Conservation (phyloP, 2,797 vertebrate species). For the Cynodonichthys magdalenae region DNA sequence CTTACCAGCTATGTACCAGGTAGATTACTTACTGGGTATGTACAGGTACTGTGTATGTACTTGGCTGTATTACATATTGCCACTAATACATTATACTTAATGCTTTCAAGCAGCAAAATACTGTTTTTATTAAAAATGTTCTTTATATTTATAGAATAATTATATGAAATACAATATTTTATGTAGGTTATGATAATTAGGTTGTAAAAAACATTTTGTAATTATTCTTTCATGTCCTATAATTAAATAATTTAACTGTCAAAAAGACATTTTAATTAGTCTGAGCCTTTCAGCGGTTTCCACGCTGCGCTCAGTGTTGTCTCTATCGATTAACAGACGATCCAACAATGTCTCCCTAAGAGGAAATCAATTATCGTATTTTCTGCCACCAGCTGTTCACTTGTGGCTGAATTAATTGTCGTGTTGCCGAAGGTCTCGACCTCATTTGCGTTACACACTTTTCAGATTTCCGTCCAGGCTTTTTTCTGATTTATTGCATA, state of each 20-base stretch:
- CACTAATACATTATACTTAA: too few species aligned
- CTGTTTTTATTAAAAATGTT: too few species aligned
- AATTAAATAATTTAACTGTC: slow-evolving; percentile 26
- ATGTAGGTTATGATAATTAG: too few species aligned
- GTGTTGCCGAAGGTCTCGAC: slow-evolving; percentile 43
- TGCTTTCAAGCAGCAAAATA: too few species aligned
- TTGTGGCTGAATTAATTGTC: slow-evolving; percentile 61
- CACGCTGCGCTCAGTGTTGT: slow-evolving; percentile 59
- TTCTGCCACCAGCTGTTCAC: slow-evolving; percentile 58
- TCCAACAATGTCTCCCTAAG: slow-evolving; percentile 20
- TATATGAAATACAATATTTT: too few species aligned
- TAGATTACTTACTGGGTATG: too few species aligned
- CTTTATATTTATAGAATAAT: too few species aligned
- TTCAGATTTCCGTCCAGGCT: slow-evolving; percentile 41
- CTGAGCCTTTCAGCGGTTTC: slow-evolving; percentile 48
- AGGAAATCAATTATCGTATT: slow-evolving; percentile 59
- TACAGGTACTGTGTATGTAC: too few species aligned
- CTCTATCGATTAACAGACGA: slow-evolving; percentile 58
- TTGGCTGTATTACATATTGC: too few species aligned
- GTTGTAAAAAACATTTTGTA: not conserved
- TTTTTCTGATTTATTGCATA: too few species aligned
- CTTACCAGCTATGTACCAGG: too few species aligned
- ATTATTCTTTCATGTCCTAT: not conserved
- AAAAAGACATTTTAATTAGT: slow-evolving; percentile 31
- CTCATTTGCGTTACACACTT: slow-evolving; percentile 55